Percentiles rank a stretch among this genome's conserved stretches.
Evolutionary conservation across 2,113 vertebrate genomes (phyloP).

Genomic region (Mustela lutreola): DNA sequence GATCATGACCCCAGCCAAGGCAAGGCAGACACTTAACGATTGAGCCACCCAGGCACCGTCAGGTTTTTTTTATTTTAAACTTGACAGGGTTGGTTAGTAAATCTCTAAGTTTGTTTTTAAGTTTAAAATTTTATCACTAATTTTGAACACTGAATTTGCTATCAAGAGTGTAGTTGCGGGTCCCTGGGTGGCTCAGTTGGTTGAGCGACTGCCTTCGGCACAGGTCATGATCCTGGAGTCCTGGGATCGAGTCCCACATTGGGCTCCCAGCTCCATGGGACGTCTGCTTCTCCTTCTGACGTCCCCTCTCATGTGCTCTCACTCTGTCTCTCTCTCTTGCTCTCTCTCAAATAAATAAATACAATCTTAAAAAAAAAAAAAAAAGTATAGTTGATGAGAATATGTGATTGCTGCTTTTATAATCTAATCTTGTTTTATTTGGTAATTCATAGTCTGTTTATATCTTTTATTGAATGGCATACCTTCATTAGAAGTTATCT

Average conservation of each 20-base stretch:
- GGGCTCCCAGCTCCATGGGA: no score
- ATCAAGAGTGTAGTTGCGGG: background rate
- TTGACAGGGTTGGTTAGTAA: background rate
- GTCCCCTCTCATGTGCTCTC: no score
- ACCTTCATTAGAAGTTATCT: background rate
- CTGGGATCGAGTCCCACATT: no score
- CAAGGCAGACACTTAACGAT: no score
- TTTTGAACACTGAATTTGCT: conserved; percentile 45
- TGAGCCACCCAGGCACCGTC: background rate
- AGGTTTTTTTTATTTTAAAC: conserved; percentile 44
- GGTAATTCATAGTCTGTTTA: background rate
- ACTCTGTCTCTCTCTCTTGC: no score
- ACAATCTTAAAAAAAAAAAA: background rate
- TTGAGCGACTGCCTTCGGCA: no score
- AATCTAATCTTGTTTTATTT: conserved; percentile 40
- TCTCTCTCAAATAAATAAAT: no score
- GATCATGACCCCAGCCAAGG: no score
- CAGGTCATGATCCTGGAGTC: no score
- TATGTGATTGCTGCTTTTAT: conserved; percentile 41
- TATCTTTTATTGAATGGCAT: conserved; percentile 31
- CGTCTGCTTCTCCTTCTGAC: no score
- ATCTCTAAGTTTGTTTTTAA: background rate
- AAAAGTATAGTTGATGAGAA: background rate
- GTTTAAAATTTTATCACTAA: conserved; percentile 18
- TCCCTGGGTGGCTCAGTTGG: no score